Evolutionary conservation across 2,797 vertebrate species (phyloP), one percentile per base, ranked within the genome.

Genomic region (Propithecus deckenii): DNA sequence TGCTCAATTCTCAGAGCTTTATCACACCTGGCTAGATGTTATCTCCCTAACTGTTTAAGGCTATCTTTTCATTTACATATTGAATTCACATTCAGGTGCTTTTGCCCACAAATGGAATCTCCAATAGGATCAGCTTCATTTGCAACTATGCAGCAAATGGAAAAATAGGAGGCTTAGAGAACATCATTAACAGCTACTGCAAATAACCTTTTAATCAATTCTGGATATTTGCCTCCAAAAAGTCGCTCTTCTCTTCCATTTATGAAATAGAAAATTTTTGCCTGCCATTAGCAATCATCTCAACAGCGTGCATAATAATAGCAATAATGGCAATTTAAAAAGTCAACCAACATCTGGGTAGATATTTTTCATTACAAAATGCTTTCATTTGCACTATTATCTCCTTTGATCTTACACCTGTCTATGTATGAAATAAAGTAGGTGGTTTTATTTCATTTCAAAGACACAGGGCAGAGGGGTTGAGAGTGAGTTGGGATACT

Each of bases 121-220:
- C 18, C 89, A 59, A 86, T 87, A 76, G 20, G 28, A 84, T 95
- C 35, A 48, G 32, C 74, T 91, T 93, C 59, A 35, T 89, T 46
- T 86, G 75, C 95, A 97, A 89, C 30, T n/a, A 43, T 65, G 28
- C 6, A 79, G 43, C 71, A 84, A 93, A 88, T 41, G 48, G 57
- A 35, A 83, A 96, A 92, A 78, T 3, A 20, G 57, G 10, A 71
- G 22, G 18, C 80, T 91, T 46, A 69, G 32, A 95, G 57, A 72
- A n/a, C 5, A 80, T 22, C 76, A 89, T 75, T 91, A 76, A 95
- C 43, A 85, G 28, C 41, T 91, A 91, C 46, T 38, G 8, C 67
- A 93, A 84, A 80, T 79, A 74, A 67, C 43, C 65, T 89, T 81
- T 76, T 41, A 96, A 95, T 89, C 87, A 59, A 43, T 76, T 86